Evolutionary conservation across 2,113 vertebrate species (phyloP).

Genomic region (Oryzias javanicus): DNA sequence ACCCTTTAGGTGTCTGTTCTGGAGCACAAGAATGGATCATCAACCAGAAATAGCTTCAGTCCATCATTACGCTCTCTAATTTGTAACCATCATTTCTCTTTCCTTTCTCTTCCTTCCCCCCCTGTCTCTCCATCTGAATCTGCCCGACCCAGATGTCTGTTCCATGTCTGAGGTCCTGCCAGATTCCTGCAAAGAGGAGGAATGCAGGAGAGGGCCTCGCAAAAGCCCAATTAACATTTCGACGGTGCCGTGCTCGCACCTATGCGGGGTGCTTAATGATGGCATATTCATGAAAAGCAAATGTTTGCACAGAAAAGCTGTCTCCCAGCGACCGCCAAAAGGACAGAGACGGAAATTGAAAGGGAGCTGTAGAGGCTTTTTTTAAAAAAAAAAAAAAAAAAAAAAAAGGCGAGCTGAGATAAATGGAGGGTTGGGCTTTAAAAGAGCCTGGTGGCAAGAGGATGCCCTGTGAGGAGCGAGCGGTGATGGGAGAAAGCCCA

Average conservation of each 20-base stretch:
- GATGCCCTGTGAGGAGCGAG: conserved; percentile 53
- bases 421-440: conserved; percentile 53
- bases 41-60: background rate
- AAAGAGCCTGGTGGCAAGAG: conserved; percentile 42
- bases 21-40: background rate
- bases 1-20: conserved; percentile 7
- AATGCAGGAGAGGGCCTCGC: conserved; percentile 60
- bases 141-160: conserved; percentile 69
- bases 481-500: conserved; percentile 56
- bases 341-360: conserved; percentile 54
- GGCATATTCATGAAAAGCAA: conserved; percentile 68
- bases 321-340: conserved; percentile 55
- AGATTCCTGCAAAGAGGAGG: conserved; percentile 69
- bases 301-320: conserved; percentile 69
- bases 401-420: conserved; percentile 43
- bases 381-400: conserved; percentile 29
- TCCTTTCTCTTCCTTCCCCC: conserved; percentile 1
- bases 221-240: conserved; percentile 70
- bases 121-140: conserved; percentile 27
- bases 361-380: conserved; percentile 54
- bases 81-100: conserved; percentile 11
- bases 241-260: conserved; percentile 54
- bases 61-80: conserved; percentile 10
- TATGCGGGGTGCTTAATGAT: conserved; percentile 60
- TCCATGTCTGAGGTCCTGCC: conserved; percentile 63